These are phyloP conservation scores for Hemibagrus guttatus DNA, from an alignment of 2,797 vertebrate species.

Conservation along the genomic window DNA sequence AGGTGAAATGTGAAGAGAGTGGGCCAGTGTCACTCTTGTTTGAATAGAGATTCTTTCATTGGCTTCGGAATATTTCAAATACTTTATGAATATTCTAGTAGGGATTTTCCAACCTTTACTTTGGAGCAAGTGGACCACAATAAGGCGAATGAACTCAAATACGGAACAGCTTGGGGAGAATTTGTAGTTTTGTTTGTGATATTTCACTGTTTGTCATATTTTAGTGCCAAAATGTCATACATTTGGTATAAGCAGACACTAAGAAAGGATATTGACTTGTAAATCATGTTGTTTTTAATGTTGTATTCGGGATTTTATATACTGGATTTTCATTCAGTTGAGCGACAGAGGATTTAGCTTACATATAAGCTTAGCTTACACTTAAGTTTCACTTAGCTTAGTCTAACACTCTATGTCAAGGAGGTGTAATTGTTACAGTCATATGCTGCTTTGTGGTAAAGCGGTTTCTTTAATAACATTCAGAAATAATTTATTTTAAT, in stretches of 20 bases:
- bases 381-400: no score
- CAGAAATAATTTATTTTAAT: no score
- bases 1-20: conserved; percentile 29
- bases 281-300: neutral
- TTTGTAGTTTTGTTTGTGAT: neutral
- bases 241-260: neutral
- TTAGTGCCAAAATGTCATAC: neutral
- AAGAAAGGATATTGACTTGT: neutral
- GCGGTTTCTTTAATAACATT: no score
- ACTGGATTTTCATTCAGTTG: neutral
- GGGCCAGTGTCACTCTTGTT: conserved; percentile 18
- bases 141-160: conserved; percentile 1
- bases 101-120: conserved; percentile 21
- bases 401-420: neutral
- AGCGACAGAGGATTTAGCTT: neutral
- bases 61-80: neutral
- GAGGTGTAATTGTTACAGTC: neutral
- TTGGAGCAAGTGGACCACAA: neutral
- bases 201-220: neutral
- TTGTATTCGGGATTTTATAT: neutral
- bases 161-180: neutral
- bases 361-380: neutral
- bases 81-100: conserved; percentile 29
- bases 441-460: neutral
- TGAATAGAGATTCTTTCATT: conserved; percentile 27